phyloP scores from a whole-genome alignment of 1,140 invertebrate genomes.

The Amyelois transitella region DNA sequence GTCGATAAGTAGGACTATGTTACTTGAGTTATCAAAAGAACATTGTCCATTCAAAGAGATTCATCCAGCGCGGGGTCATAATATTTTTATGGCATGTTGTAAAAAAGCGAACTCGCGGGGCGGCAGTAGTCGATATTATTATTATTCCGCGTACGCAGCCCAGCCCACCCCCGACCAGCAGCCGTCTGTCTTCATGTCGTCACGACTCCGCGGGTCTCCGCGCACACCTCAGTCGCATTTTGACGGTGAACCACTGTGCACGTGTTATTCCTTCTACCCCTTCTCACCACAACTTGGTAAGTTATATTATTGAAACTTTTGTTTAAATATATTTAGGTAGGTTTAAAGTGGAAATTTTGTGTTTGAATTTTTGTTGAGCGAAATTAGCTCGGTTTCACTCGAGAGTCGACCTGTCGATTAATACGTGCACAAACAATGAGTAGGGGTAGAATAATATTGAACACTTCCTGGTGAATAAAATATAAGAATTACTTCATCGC shows the following conservation, averaged over 20 bases:
- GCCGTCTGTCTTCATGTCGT: constrained; percentile 8
- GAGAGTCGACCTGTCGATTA: too few species aligned
- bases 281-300: constrained; percentile 43
- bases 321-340: not conserved
- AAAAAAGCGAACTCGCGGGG: not conserved
- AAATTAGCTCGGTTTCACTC: constrained; percentile 3
- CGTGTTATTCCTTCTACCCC: constrained; percentile 19
- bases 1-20: not conserved
- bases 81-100: not conserved
- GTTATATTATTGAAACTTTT: constrained; percentile 18
- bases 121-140: not conserved
- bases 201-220: constrained; percentile 27
- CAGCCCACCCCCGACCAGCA: not conserved
- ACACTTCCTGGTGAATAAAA: not conserved
- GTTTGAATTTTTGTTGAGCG: constrained; percentile 17
- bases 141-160: not conserved
- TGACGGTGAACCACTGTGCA: constrained; percentile 39
- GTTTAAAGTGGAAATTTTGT: not conserved
- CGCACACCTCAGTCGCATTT: constrained; percentile 47
- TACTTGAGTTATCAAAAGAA: too few species aligned
- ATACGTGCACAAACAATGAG: too few species aligned
- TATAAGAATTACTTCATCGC: not conserved
- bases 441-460: not conserved
- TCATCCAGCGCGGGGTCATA: too few species aligned
- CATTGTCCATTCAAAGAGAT: too few species aligned